phyloP scores from a whole-genome alignment of 2,888 invertebrate genomes.

The Erebia palarica region DNA sequence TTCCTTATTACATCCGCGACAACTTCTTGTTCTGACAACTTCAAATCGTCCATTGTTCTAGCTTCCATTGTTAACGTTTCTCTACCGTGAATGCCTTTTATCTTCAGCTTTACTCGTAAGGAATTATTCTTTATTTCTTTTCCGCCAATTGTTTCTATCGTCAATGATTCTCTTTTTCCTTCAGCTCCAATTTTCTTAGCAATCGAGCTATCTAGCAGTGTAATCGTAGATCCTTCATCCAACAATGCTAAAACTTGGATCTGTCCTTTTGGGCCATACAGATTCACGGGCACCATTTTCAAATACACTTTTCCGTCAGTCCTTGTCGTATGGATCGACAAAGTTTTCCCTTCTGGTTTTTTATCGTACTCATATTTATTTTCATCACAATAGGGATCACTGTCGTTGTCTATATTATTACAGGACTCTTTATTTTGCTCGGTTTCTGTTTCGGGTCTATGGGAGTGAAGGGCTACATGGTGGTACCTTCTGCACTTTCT shows the following conservation, averaged over 20 bases:
- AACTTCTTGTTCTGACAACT: background rate
- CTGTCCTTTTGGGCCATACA: too few species aligned
- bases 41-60: too few species aligned
- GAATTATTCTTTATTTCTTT: background rate
- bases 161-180: background rate
- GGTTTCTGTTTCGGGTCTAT: background rate
- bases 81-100: too few species aligned
- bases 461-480: background rate
- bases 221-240: too few species aligned
- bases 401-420: background rate
- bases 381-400: background rate
- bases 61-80: too few species aligned
- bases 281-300: too few species aligned
- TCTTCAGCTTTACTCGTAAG: background rate
- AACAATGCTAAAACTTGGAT: too few species aligned
- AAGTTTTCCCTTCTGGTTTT: background rate
- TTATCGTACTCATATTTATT: background rate
- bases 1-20: background rate
- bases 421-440: background rate
- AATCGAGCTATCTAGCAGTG: too few species aligned
- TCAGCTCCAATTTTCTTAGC: too few species aligned
- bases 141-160: background rate
- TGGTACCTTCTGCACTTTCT: too few species aligned
- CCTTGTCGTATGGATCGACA: background rate
- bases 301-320: too few species aligned